Evolutionary conservation across 2,113 vertebrate species (phyloP).

Genomic region (Bothrops jararaca): DNA sequence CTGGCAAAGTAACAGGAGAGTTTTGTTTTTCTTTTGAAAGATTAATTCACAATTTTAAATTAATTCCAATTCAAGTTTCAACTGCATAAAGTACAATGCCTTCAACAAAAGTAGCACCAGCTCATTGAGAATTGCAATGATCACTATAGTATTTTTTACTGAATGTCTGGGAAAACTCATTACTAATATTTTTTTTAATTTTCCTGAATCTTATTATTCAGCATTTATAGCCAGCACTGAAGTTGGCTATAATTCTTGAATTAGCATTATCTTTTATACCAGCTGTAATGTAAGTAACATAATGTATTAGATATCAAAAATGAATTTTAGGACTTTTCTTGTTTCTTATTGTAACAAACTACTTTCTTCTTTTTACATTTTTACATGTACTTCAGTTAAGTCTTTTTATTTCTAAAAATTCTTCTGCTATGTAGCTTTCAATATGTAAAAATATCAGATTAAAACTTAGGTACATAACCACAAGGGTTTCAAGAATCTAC

Average conservation of each 20-base stretch:
- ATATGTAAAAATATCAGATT: background rate
- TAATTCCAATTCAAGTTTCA: background rate
- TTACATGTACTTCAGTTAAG: background rate
- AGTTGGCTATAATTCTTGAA: conserved; percentile 3
- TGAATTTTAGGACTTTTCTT: background rate
- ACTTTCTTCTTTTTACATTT: background rate
- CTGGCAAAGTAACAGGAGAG: background rate
- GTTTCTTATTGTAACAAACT: background rate
- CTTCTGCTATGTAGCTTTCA: background rate
- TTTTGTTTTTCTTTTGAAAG: background rate
- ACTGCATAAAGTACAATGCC: background rate
- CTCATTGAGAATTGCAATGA: background rate
- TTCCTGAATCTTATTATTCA: background rate
- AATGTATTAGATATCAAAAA: conserved; percentile 15
- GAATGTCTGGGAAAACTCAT: background rate
- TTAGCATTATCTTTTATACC: conserved; percentile 6
- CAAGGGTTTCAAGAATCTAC: background rate
- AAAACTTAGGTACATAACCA: background rate
- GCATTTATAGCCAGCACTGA: background rate
- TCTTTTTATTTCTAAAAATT: background rate
- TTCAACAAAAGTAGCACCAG: background rate
- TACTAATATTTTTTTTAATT: conserved; percentile 2
- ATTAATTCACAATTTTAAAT: background rate
- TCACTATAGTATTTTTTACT: background rate
- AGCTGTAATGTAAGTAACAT: conserved; percentile 2